Evolutionary conservation across 92 coral and sea anemone species (phyloP).

Genomic region (Porites cylindrica): DNA sequence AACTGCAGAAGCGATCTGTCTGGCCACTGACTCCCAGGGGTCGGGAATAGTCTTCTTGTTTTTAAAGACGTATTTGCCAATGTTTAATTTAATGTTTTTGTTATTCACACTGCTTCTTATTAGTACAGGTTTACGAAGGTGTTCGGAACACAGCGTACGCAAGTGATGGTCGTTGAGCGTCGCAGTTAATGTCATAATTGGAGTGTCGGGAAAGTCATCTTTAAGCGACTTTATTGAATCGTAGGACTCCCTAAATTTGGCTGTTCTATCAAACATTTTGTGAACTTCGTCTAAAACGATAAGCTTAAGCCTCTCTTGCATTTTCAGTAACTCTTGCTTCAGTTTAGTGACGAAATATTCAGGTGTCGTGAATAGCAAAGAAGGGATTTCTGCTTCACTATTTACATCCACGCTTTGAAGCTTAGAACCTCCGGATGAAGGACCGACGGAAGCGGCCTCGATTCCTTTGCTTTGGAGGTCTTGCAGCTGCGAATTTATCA

Average conservation of each 20-base stretch:
- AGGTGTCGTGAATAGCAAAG: slow-evolving; percentile 37
- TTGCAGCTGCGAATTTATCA: slow-evolving; percentile 30
- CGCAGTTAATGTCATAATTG: slow-evolving; percentile 64
- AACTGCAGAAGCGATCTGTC: slow-evolving; percentile 8
- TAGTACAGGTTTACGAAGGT: slow-evolving; percentile 36
- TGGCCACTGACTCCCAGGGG: slow-evolving; percentile 34
- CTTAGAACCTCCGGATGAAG: neutral
- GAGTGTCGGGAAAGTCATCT: slow-evolving; percentile 22
- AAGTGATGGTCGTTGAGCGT: slow-evolving; percentile 45
- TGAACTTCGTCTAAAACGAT: slow-evolving; percentile 62
- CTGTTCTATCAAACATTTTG: slow-evolving; percentile 58
- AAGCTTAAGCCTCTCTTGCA: slow-evolving; percentile 31
- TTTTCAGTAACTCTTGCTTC: slow-evolving; percentile 6
- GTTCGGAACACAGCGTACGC: slow-evolving; percentile 8
- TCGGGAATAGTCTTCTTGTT: too few relatives aligned
- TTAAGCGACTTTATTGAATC: slow-evolving; percentile 25
- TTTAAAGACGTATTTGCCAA: neutral
- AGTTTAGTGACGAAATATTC: slow-evolving; percentile 37
- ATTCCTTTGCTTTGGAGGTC: slow-evolving; percentile 3
- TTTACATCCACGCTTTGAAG: neutral
- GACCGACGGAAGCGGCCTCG: neutral
- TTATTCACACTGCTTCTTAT: slow-evolving; percentile 26
- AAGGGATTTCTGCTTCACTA: slow-evolving; percentile 1
- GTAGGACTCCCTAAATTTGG: slow-evolving; percentile 34
- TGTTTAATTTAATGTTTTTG: slow-evolving; percentile 46